Evolutionary conservation across 1,140 invertebrate species (phyloP).

Genomic region (Neelides sp.): DNA sequence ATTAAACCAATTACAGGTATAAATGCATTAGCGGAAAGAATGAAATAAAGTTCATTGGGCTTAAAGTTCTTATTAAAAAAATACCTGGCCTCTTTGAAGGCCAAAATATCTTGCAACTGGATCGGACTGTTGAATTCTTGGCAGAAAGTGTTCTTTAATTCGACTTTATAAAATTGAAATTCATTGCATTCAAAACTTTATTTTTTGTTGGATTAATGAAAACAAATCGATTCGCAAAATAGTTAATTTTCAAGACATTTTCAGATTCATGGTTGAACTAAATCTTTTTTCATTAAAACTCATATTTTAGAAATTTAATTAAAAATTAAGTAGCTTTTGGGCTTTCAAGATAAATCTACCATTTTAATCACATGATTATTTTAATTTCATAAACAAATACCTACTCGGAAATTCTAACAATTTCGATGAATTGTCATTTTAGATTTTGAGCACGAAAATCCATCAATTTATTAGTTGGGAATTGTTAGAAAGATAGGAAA

Average conservation of each 20-base stretch:
- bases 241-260: no score
- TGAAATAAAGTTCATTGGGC: no score
- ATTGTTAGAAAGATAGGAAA: neutral
- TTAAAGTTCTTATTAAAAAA: no score
- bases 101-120: constrained; percentile 33
- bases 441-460: neutral
- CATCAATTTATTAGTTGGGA: neutral
- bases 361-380: no score
- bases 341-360: neutral
- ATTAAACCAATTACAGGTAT: no score
- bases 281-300: neutral
- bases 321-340: neutral
- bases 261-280: neutral
- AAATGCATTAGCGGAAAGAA: no score
- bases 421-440: neutral
- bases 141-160: constrained; percentile 32
- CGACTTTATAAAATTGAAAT: constrained; percentile 19
- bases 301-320: neutral
- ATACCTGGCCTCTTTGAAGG: constrained; percentile 32
- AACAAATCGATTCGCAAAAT: neutral
- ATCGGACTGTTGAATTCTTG: constrained; percentile 33
- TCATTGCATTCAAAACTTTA: neutral
- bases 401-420: neutral
- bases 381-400: neutral
- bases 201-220: neutral